Percentiles rank a stretch among this genome's conserved stretches.
Evolutionary conservation across 1,140 invertebrate species (phyloP).

Genomic region (Hylyphantes graminicola): DNA sequence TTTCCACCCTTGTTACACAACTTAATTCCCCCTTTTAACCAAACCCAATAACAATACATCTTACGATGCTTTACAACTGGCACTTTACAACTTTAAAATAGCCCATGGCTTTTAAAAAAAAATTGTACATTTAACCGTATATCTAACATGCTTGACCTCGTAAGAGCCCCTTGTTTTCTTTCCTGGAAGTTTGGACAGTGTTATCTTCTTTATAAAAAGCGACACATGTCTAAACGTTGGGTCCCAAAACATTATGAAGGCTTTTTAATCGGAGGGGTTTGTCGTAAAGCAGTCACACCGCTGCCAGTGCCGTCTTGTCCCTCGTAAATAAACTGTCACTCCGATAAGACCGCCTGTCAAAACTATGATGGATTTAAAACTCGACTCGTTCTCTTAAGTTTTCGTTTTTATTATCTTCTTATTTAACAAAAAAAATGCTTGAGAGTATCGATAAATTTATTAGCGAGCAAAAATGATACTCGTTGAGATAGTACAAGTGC

Average conservation of each 20-base stretch:
- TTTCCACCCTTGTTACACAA: too few species aligned
- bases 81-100: background rate
- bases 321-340: conserved; percentile 35
- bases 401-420: too few species aligned
- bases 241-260: background rate
- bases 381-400: background rate
- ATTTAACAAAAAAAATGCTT: background rate
- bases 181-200: background rate
- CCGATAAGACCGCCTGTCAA: conserved; percentile 16
- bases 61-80: background rate
- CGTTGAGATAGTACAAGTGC: too few species aligned
- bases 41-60: background rate
- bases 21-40: background rate
- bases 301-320: conserved; percentile 16
- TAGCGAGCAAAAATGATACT: conserved; percentile 4
- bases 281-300: conserved; percentile 40
- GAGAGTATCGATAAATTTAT: conserved; percentile 9
- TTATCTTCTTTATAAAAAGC: conserved; percentile 5
- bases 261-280: conserved; percentile 20
- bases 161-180: background rate
- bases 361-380: conserved; percentile 42
- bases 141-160: conserved; percentile 12
- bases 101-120: background rate
- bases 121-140: background rate
- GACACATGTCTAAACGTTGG: background rate